These are phyloP conservation scores for Metopia argyrocephala DNA, from an alignment of 2,888 invertebrate species.

Conservation along the genomic window DNA sequence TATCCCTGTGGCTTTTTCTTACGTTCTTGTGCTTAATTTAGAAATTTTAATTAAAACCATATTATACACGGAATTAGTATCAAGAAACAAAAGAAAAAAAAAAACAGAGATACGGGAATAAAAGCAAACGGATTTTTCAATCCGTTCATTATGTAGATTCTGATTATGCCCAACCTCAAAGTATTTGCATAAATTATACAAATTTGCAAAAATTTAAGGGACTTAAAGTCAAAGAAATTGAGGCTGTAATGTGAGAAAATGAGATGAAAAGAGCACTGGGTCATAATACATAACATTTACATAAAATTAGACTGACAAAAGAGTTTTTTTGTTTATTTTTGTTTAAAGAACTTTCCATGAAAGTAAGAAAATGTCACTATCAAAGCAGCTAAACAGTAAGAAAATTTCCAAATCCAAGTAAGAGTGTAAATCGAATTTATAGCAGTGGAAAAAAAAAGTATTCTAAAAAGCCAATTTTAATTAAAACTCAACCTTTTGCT, in stretches of 20 bases:
- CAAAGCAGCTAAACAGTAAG: background rate
- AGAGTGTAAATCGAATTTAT: too few relatives aligned
- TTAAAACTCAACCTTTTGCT: too few relatives aligned
- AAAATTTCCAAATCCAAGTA: slow-evolving; percentile 6
- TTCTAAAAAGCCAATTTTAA: too few relatives aligned
- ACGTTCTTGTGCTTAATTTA: slow-evolving; percentile 3
- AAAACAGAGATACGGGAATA: background rate
- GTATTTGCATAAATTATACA: slow-evolving; percentile 54
- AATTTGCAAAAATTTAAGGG: slow-evolving; percentile 17
- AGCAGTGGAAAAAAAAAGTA: too few relatives aligned
- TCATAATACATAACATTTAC: slow-evolving; percentile 50
- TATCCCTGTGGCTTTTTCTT: background rate
- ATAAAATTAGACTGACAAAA: slow-evolving; percentile 46
- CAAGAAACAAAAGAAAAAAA: background rate
- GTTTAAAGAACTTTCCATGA: too few relatives aligned
- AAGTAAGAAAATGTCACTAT: background rate
- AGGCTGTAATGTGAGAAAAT: background rate
- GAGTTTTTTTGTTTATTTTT: too few relatives aligned
- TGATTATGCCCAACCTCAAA: slow-evolving; percentile 32
- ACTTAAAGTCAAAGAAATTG: background rate
- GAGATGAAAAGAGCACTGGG: slow-evolving; percentile 16
- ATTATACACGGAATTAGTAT: slow-evolving; percentile 22
- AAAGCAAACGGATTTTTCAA: slow-evolving; percentile 26
- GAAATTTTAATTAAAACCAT: slow-evolving; percentile 55
- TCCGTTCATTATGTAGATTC: slow-evolving; percentile 21